Conservation (phyloP, 2,888 invertebrate species). For the Pachydiplax longipennis region DNA sequence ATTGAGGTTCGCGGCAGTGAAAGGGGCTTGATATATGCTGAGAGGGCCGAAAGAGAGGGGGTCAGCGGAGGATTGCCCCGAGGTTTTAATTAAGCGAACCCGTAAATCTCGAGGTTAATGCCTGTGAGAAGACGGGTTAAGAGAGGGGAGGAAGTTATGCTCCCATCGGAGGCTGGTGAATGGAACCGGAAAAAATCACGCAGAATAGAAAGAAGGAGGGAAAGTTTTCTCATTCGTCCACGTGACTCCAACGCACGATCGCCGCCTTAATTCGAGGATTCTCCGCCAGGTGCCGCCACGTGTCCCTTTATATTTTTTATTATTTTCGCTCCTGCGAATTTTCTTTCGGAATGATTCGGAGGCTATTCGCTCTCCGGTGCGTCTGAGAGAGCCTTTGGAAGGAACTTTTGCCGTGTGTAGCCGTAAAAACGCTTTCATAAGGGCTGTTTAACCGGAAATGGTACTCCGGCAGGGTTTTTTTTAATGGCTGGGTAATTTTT, state of each 20-base stretch:
- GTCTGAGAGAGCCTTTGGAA: background rate
- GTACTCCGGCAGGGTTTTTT: background rate
- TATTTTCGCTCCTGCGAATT: too few species aligned
- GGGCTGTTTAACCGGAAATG: background rate
- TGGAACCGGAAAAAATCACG: background rate
- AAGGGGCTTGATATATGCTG: background rate
- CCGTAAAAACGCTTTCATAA: background rate
- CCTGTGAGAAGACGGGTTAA: slow-evolving; percentile 4
- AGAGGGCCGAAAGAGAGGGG: background rate
- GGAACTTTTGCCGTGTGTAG: background rate
- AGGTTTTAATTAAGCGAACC: slow-evolving; percentile 31
- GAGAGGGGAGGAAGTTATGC: background rate
- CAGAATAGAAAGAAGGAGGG: background rate
- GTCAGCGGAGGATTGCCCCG: slow-evolving; percentile 21
- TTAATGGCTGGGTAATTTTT: background rate
- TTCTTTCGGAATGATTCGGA: background rate
- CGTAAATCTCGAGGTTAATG: slow-evolving; percentile 41
- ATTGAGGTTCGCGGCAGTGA: background rate
- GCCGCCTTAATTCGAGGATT: background rate
- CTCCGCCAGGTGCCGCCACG: background rate
- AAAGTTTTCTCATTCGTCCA: background rate
- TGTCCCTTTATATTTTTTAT: background rate
- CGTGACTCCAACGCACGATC: background rate
- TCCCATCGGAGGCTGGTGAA: background rate
- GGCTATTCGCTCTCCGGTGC: background rate